Evolutionary conservation across 2,113 vertebrate species (phyloP).

Genomic region (Arizona elegans): DNA sequence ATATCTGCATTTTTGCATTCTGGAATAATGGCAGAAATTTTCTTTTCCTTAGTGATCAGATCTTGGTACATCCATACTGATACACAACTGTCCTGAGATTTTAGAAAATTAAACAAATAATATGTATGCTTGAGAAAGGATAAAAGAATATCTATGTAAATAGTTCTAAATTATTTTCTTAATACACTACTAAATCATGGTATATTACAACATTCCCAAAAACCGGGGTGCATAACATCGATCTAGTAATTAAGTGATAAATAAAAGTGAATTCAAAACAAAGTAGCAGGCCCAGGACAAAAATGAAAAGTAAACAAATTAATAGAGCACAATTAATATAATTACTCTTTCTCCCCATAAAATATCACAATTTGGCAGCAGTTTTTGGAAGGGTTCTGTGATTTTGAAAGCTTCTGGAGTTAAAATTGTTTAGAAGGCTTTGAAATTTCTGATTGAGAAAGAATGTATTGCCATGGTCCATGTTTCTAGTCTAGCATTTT

Average conservation of each 20-base stretch:
- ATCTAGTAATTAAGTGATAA: no score
- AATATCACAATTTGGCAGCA: no score
- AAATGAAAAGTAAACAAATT: no score
- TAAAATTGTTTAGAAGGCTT: no score
- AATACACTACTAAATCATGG: neutral
- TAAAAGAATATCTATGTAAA: neutral
- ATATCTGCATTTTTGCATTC: neutral
- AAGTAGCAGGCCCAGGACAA: no score
- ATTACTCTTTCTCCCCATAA: no score
- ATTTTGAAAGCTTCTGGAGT: no score
- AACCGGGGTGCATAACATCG: no score
- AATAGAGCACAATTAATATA: no score
- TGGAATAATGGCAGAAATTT: neutral
- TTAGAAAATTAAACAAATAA: neutral
- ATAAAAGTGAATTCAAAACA: no score
- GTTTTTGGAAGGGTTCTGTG: no score
- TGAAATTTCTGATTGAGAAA: neutral
- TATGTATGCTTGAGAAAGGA: neutral
- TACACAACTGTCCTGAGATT: neutral
- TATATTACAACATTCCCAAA: neutral
- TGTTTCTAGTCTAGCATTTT: no score
- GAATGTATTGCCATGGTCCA: neutral
- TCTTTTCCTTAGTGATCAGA: neutral
- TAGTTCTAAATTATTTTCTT: neutral
- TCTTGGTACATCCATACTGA: neutral